phyloP scores from a whole-genome alignment of 2,797 vertebrate genomes.

The Hydrophis major region DNA sequence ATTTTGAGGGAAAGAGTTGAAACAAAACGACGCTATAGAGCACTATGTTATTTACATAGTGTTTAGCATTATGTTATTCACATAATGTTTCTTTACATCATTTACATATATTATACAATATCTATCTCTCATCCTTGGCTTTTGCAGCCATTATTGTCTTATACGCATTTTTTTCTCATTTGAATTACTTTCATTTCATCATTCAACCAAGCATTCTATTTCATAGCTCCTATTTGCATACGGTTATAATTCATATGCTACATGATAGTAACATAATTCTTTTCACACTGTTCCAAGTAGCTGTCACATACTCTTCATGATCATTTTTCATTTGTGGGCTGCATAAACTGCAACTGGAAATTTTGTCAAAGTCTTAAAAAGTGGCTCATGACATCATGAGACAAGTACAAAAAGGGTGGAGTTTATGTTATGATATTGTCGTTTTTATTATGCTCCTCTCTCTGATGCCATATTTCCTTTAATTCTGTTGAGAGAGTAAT shows the following conservation, averaged over 20 bases:
- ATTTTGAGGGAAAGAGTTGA: no score
- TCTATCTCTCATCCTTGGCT: neutral
- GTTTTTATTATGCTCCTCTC: neutral
- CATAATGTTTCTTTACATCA: neutral
- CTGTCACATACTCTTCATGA: neutral
- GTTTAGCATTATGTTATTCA: neutral
- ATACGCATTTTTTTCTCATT: neutral
- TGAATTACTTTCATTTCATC: neutral
- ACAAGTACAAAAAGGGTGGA: neutral
- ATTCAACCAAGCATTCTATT: neutral
- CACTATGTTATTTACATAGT: neutral
- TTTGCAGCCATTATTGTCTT: neutral
- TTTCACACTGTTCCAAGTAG: neutral
- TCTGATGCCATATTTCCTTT: neutral
- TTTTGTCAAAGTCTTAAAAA: neutral
- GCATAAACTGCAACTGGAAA: neutral
- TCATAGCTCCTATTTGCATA: neutral
- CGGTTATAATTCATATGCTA: neutral
- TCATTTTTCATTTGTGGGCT: neutral
- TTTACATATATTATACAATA: neutral
- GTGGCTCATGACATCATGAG: neutral
- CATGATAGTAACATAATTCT: neutral
- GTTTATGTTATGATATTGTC: neutral
- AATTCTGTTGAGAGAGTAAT: neutral
- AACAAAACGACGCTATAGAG: no score